Percentiles rank a stretch among this genome's conserved stretches.
phyloP scores from a whole-genome alignment of 2,113 vertebrate species.

The Heterocephalus glaber region DNA sequence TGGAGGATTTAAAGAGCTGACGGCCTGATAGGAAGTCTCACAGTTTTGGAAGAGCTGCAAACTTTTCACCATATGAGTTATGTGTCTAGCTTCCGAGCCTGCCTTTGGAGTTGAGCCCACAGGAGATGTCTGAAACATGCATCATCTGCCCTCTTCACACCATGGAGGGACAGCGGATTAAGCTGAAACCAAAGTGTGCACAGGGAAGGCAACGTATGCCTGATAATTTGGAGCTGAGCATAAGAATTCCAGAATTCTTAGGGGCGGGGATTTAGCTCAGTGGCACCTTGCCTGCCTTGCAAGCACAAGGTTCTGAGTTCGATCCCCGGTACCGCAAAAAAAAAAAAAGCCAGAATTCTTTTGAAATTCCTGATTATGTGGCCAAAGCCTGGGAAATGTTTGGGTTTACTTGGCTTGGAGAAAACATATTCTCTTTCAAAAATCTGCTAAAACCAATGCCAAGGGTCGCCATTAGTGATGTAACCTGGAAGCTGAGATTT shows the following conservation, averaged over 20 bases:
- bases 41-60: background rate
- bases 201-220: background rate
- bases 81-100: background rate
- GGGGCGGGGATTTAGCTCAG: no score
- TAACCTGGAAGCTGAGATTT: background rate
- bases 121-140: background rate
- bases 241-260: constrained; percentile 46
- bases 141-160: background rate
- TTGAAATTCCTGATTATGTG: constrained; percentile 67
- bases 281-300: no score
- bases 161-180: background rate
- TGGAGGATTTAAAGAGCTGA: background rate
- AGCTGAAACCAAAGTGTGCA: background rate
- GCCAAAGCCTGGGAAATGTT: constrained; percentile 66
- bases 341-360: constrained; percentile 49
- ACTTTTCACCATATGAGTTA: background rate
- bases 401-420: constrained; percentile 49
- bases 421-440: constrained; percentile 65
- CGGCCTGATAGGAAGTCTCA: background rate
- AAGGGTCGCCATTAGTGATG: background rate
- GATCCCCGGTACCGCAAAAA: no score
- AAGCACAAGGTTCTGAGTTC: no score
- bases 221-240: constrained; percentile 1
- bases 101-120: background rate
- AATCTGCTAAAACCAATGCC: constrained; percentile 41